Base-by-base conservation (phyloP, 2,797 vertebrate genomes). In the Catharus ustulatus region DNA sequence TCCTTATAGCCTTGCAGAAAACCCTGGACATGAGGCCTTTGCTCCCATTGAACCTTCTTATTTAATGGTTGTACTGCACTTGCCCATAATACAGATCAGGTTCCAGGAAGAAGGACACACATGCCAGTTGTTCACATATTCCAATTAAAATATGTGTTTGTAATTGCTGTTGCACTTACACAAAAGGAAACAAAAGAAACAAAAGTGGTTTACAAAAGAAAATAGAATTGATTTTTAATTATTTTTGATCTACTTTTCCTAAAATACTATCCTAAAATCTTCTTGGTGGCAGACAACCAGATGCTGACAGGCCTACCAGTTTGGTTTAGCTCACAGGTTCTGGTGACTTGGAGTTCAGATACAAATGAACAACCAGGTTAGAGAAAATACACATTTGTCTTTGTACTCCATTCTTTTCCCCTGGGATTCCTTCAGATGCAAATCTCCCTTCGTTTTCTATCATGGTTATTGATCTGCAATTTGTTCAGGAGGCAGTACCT, bases 381-480 rank as follows among this genome's bases (percentile, higher is more conserved):
- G 48, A 79, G 42, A 64, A 87, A 82, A 85, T 21, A 59, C 15
- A 7, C 0, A 0, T 73, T 76, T 34, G 2, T 27, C 48, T 89
- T 82, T 83, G 49, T 68, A 23, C 11, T 77, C 1, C 0, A 5
- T 72, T 43, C 38, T 30, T 86, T 90, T 87, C 40, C 78, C 67
- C 61, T 72, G 40, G 61, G 30, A 74, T 84, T 75, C 61, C 46
- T 93, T 87, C 64, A 92, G 82, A 89, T 84, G 59, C 67, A 93
- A 46, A 94, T 74, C 38, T 84, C 21, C 23, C 9, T 71, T 86
- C 68, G 46, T 89, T 93, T 93, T n/a, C 38, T 57, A 0, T 74
- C 32, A 9, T 13, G 52, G 12, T 93, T 91, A 93, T 96, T 74
- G 94, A 96, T 87, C 84, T 63, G 36, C 30, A 55, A 6, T 62